Evolutionary conservation across 2,797 vertebrate species (phyloP), one percentile per base, ranked within the genome.

Genomic region (Liasis olivaceus): DNA sequence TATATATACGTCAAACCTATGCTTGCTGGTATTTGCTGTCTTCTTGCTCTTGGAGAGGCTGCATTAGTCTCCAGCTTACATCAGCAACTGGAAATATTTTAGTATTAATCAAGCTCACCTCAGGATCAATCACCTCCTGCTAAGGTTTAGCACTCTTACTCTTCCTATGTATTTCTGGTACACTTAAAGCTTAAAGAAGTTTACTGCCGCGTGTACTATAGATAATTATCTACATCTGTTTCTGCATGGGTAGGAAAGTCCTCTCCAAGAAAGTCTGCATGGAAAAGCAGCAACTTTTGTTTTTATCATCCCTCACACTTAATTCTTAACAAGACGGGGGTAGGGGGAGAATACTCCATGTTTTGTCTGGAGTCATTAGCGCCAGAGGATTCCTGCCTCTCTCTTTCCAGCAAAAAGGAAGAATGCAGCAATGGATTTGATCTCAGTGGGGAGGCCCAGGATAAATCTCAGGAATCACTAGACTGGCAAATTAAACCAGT

Each of bases 351-450:
- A 85, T 47, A 24, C 42, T 9, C 59, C 42, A 59, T 59, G 36
- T 26, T 91, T 31, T 84, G 89, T 54, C 89, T 84, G 85, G 60
- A 84, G 54, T 58, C 62, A 92, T n/a, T 63, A 72, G 56, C 14
- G 3, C 2, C 54, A 85, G 89, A 88, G 54, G 62, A 56, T 85
- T 11, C 12, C 14, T 89, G 42, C 51, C 94, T 72, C 56, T 36
- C 36, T 85, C n/a, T 58, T 31, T 31, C 59, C 15, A 31, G 88
- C 91, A 13, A 20, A 26, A 89, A 88, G n/a, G 72, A 85, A 88
- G 87, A 89, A 93, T 87, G 88, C 24, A 86, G 81, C 85, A 66
- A 69, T 72, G 36, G 91, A 0, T 94, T 90, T 96, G 91, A 95
- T 94, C 94, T 88, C 36, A 0, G 90, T 0, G 0, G 90, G 94